Conservation (phyloP, 2,888 invertebrate genomes). For the Diloba caeruleocephala region DNA sequence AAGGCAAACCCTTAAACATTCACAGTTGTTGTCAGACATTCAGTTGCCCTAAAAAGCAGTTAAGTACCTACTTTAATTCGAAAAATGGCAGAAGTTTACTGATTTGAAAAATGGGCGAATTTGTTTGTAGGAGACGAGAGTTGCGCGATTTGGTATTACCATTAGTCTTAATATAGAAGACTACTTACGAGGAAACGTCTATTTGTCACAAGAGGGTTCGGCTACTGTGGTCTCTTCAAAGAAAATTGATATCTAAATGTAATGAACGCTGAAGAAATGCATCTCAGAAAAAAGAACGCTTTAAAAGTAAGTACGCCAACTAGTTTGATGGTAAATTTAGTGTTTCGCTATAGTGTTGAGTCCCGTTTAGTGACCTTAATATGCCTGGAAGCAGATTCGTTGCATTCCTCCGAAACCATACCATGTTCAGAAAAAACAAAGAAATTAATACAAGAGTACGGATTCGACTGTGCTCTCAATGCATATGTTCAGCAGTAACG, state of each 20-base stretch:
- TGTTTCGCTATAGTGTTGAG: too few relatives aligned
- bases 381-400: too few relatives aligned
- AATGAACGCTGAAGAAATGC: constrained; percentile 1
- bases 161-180: constrained; percentile 1
- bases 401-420: too few relatives aligned
- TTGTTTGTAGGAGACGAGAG: background rate
- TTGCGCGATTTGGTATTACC: background rate
- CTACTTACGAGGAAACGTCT: background rate
- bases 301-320: background rate
- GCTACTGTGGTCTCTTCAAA: constrained; percentile 4
- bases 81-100: background rate
- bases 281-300: background rate
- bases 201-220: constrained; percentile 1
- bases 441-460: too few relatives aligned
- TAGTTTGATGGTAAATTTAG: too few relatives aligned
- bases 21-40: background rate
- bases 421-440: too few relatives aligned
- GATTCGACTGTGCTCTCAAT: too few relatives aligned
- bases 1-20: background rate
- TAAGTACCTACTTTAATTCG: background rate
- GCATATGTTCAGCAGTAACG: too few relatives aligned
- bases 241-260: constrained; percentile 1
- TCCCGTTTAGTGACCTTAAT: too few relatives aligned
- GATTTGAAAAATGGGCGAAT: background rate
- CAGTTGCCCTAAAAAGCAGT: background rate